Percentiles rank a stretch among this genome's conserved stretches.
Conservation (phyloP, 2,888 invertebrate genomes). For the Temnothorax ravouxi region DNA sequence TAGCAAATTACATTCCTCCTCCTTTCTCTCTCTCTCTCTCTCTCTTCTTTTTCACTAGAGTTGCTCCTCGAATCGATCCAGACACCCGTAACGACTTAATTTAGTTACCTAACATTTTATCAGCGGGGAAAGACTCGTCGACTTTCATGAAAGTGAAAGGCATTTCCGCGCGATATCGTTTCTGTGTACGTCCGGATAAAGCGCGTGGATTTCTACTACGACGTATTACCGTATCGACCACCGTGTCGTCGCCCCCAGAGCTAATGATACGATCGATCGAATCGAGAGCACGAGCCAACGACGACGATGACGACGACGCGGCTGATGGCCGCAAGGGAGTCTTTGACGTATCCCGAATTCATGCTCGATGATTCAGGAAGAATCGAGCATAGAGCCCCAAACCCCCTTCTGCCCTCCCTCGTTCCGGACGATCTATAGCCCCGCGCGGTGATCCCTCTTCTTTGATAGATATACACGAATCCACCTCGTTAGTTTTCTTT, state of each 20-base stretch:
- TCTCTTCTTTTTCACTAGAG: constrained; percentile 14
- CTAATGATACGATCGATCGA: constrained; percentile 44
- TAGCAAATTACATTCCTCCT: constrained; percentile 40
- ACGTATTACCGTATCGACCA: constrained; percentile 26
- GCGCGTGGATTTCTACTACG: constrained; percentile 22
- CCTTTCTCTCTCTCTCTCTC: not conserved
- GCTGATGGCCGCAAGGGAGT: constrained; percentile 9
- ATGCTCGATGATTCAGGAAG: constrained; percentile 46
- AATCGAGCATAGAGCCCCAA: constrained; percentile 50
- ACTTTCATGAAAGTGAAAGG: constrained; percentile 56
- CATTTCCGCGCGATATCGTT: constrained; percentile 40
- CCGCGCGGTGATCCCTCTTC: constrained; percentile 39
- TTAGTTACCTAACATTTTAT: constrained; percentile 49
- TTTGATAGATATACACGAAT: constrained; percentile 69
- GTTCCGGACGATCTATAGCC: constrained; percentile 37
- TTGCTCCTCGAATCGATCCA: constrained; percentile 14
- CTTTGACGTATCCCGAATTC: constrained; percentile 37
- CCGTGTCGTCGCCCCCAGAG: not conserved
- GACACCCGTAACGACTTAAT: constrained; percentile 50
- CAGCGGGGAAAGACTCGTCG: constrained; percentile 36
- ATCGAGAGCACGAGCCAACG: constrained; percentile 46
- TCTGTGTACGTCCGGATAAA: constrained; percentile 19
- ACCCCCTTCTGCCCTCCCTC: constrained; percentile 23
- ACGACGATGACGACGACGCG: not conserved
- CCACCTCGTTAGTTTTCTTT: constrained; percentile 73